phyloP scores from a whole-genome alignment of 2,797 vertebrate species.

The Pseudochaenichthys georgianus region DNA sequence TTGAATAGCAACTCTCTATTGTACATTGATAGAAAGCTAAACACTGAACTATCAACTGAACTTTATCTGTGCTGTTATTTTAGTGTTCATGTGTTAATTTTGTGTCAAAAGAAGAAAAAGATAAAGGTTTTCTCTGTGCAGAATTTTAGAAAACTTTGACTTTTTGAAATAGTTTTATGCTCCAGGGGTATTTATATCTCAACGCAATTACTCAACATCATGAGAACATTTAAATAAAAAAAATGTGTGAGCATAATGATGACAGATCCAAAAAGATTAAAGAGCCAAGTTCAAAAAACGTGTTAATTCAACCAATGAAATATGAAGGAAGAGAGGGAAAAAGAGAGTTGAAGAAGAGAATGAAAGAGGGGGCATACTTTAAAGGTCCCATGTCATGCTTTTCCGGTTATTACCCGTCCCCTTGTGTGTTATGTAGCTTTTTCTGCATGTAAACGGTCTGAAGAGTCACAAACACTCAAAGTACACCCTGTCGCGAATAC shows the following conservation, averaged over 20 bases:
- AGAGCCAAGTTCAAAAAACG: neutral
- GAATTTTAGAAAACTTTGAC: neutral
- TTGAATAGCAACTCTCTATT: conserved; percentile 12
- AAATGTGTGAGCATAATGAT: neutral
- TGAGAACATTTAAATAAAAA: neutral
- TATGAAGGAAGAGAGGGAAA: neutral
- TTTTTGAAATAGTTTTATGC: neutral
- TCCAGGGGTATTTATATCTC: neutral
- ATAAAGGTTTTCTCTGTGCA: conserved; percentile 2
- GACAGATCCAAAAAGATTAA: conserved; percentile 2
- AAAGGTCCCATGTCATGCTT: too few relatives aligned
- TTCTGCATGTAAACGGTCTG: too few relatives aligned
- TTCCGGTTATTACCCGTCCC: too few relatives aligned
- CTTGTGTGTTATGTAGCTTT: too few relatives aligned
- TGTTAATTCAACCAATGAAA: neutral
- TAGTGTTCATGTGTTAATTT: too few relatives aligned
- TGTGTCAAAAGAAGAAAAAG: neutral
- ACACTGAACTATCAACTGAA: conserved; percentile 11
- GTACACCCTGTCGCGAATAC: too few relatives aligned
- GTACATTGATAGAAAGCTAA: neutral
- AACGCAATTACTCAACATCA: neutral
- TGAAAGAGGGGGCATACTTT: neutral
- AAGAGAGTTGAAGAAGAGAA: neutral
- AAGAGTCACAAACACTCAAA: too few relatives aligned
- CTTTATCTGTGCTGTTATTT: conserved; percentile 5